phyloP scores from a whole-genome alignment of 2,888 invertebrate species.

The Drosophila putrida region DNA sequence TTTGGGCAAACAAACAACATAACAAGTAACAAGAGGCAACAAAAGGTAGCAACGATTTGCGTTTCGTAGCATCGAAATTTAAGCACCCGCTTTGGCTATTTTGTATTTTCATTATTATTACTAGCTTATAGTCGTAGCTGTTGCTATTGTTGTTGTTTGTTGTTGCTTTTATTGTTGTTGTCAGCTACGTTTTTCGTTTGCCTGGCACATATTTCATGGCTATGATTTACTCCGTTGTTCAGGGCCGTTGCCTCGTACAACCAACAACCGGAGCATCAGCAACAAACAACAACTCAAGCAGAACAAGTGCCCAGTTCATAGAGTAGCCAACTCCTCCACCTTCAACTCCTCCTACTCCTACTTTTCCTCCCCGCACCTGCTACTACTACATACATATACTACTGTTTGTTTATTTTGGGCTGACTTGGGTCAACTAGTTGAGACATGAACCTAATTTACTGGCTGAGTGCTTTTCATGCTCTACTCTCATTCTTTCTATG shows the following conservation, averaged over 20 bases:
- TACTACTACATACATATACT: conserved; percentile 11
- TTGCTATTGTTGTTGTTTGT: conserved; percentile 12
- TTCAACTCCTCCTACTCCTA: conserved; percentile 4
- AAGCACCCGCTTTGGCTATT: conserved; percentile 61
- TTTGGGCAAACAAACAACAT: conserved; percentile 54
- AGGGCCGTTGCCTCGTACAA: conserved; percentile 70
- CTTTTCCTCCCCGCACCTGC: conserved; percentile 6
- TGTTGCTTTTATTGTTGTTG: conserved; percentile 31
- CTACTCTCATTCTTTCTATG: conserved; percentile 26
- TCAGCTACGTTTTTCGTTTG: conserved; percentile 55
- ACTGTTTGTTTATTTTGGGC: conserved; percentile 72
- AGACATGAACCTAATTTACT: conserved; percentile 82
- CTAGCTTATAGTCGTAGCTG: conserved; percentile 38
- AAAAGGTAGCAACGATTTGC: conserved; percentile 65
- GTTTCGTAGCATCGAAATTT: conserved; percentile 64
- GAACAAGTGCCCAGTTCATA: conserved; percentile 70
- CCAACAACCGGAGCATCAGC: conserved; percentile 38
- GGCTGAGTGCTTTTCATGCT: conserved; percentile 77
- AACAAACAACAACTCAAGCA: conserved; percentile 67
- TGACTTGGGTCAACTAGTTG: conserved; percentile 78
- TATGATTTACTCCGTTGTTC: conserved; percentile 79
- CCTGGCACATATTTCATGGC: conserved; percentile 78
- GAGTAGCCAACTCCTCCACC: conserved; percentile 28
- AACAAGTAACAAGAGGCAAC: conserved; percentile 55
- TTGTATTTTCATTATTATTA: conserved; percentile 77